These are phyloP conservation scores for Coreius guichenoti DNA, from an alignment of 2,797 vertebrate genomes.

Conservation along the genomic window DNA sequence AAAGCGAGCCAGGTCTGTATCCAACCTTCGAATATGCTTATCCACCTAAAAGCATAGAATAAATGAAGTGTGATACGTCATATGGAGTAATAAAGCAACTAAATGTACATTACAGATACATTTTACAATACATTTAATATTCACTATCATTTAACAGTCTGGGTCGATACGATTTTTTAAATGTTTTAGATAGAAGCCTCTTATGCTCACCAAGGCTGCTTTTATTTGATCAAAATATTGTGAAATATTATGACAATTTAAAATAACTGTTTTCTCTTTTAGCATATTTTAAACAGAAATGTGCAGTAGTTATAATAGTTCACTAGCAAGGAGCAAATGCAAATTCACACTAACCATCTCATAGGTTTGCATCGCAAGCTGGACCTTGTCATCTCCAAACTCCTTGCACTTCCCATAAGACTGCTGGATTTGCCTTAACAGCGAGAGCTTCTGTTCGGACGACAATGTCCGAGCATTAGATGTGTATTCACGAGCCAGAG, in stretches of 20 bases:
- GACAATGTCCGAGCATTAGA: slow-evolving; percentile 83
- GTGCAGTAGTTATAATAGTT: not conserved
- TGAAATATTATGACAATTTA: not conserved
- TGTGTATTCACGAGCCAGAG: slow-evolving; percentile 86
- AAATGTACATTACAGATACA: not conserved
- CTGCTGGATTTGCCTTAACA: slow-evolving; percentile 88
- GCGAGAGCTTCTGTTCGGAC: slow-evolving; percentile 85
- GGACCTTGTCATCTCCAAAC: slow-evolving; percentile 90
- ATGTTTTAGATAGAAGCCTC: not conserved
- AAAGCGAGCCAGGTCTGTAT: slow-evolving; percentile 88
- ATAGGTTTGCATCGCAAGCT: slow-evolving; percentile 92
- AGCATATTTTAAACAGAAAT: not conserved
- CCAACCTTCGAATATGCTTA: slow-evolving; percentile 85
- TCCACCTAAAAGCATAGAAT: slow-evolving; percentile 77
- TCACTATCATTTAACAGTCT: not conserved
- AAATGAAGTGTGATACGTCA: not conserved
- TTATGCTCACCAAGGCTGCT: not conserved
- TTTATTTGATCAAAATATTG: not conserved
- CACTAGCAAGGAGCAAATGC: not conserved
- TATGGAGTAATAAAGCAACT: not conserved
- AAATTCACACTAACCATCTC: slow-evolving; percentile 84
- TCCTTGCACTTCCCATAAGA: slow-evolving; percentile 90
- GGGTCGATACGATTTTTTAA: not conserved
- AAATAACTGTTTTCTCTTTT: not conserved
- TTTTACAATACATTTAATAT: not conserved